Conservation (phyloP, 1,140 invertebrate genomes). For the Drosophila truncata region DNA sequence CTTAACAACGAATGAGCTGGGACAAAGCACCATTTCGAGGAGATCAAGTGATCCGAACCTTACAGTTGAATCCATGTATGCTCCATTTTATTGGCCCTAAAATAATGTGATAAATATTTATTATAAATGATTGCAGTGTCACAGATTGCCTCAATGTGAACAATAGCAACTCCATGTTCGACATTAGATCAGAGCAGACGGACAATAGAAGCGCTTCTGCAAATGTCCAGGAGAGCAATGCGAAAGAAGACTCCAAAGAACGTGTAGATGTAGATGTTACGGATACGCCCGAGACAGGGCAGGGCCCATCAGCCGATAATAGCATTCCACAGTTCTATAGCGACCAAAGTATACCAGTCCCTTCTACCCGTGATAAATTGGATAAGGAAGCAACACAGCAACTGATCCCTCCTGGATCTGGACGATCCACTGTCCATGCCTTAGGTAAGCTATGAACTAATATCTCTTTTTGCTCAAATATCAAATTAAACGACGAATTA, state of each 20-base stretch:
- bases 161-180: slow-evolving; percentile 72
- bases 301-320: slow-evolving; percentile 13
- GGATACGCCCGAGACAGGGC: slow-evolving; percentile 7
- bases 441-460: slow-evolving; percentile 12
- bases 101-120: too few relatives aligned
- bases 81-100: neutral
- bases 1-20: slow-evolving; percentile 89
- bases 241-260: slow-evolving; percentile 41
- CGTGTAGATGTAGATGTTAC: slow-evolving; percentile 25
- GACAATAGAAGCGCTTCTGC: slow-evolving; percentile 38
- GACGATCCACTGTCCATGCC: neutral
- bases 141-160: slow-evolving; percentile 64
- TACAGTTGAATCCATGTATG: slow-evolving; percentile 88
- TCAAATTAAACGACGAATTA: neutral
- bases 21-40: slow-evolving; percentile 87
- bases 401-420: slow-evolving; percentile 3
- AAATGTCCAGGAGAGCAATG: slow-evolving; percentile 13
- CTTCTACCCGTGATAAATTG: slow-evolving; percentile 52
- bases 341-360: slow-evolving; percentile 54
- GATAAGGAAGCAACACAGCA: slow-evolving; percentile 34
- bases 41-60: slow-evolving; percentile 93
- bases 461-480: neutral
- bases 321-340: slow-evolving; percentile 43
- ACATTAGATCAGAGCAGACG: slow-evolving; percentile 54
- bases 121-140: slow-evolving; percentile 28